Evolutionary conservation across 2,113 vertebrate genomes (phyloP).

Genomic region (Leucosticte australis): DNA sequence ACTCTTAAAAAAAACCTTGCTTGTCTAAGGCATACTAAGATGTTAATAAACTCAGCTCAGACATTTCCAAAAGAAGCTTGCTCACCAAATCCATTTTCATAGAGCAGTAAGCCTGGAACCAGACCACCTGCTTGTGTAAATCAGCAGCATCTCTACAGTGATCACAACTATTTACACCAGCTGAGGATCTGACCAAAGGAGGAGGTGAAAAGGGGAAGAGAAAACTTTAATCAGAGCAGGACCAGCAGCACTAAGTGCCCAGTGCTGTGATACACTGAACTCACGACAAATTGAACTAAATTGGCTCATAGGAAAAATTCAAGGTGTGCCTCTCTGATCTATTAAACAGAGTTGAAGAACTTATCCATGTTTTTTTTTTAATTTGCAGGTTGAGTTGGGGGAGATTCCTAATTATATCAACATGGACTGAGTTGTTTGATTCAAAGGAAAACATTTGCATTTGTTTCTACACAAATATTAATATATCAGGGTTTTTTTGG

Average conservation of each 20-base stretch:
- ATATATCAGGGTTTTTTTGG: background rate
- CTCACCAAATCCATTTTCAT: background rate
- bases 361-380: background rate
- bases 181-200: background rate
- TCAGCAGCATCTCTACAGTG: background rate
- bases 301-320: background rate
- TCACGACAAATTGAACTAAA: background rate
- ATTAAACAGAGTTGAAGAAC: background rate
- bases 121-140: background rate
- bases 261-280: background rate
- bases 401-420: background rate
- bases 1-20: background rate
- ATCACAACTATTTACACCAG: background rate
- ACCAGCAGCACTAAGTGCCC: background rate
- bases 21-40: background rate
- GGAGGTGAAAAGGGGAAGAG: background rate
- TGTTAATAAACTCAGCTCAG: conserved; percentile 10
- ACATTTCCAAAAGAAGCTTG: background rate
- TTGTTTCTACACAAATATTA: background rate
- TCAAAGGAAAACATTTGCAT: background rate
- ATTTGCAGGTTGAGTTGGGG: background rate
- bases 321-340: background rate
- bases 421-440: background rate
- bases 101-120: background rate
- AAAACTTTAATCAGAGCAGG: background rate